phyloP scores from a whole-genome alignment of 2,797 vertebrate species.

The Thamnophis elegans region DNA sequence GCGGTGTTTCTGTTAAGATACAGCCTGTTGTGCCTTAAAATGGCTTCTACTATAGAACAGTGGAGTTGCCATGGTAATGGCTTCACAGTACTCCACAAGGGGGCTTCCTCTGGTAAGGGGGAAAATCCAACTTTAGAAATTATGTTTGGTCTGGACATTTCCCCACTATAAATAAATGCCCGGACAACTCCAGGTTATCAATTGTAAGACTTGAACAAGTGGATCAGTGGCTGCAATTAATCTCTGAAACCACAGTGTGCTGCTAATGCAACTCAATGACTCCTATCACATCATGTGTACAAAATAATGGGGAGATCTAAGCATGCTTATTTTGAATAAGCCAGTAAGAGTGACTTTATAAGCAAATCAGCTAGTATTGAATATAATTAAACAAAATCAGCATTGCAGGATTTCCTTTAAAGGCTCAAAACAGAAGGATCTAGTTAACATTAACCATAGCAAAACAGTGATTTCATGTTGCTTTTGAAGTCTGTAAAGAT shows the following conservation, averaged over 20 bases:
- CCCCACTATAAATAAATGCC: no score
- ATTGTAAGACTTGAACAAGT: not conserved
- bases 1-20: no score
- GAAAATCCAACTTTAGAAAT: no score
- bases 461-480: not conserved
- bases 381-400: not conserved
- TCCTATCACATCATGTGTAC: not conserved
- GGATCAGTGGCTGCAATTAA: not conserved
- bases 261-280: not conserved
- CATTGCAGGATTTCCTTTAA: not conserved
- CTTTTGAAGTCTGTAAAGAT: not conserved
- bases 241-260: not conserved
- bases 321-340: constrained; percentile 48
- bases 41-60: no score
- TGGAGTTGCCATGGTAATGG: no score
- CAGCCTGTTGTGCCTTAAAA: no score
- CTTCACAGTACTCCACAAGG: no score
- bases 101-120: no score
- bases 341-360: constrained; percentile 44
- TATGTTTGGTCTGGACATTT: no score
- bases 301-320: constrained; percentile 28
- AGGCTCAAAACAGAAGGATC: not conserved
- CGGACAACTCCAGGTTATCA: no score
- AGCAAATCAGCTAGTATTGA: constrained; percentile 13
- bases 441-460: not conserved